Percentiles rank a stretch among this genome's conserved stretches.
Evolutionary conservation across 1,140 invertebrate species (phyloP).

Genomic region (Nasonia giraulti): DNA sequence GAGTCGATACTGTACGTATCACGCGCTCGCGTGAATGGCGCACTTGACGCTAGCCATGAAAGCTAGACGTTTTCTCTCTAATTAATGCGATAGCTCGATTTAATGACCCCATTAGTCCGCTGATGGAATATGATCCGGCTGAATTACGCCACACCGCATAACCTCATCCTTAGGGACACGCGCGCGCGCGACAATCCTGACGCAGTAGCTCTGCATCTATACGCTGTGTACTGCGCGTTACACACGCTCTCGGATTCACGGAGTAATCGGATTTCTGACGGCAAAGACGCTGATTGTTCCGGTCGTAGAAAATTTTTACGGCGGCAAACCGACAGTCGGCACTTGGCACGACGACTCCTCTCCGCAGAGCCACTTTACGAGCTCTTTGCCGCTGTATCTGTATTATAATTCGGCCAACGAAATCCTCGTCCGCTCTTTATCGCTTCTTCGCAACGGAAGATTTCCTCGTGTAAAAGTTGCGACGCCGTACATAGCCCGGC

Average conservation of each 20-base stretch:
- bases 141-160: constrained; percentile 21
- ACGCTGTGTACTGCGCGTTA: too few species aligned
- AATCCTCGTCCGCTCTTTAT: background rate
- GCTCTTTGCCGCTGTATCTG: background rate
- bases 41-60: constrained; percentile 4
- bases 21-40: background rate
- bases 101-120: constrained; percentile 44
- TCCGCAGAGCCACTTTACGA: background rate
- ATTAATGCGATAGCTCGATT: constrained; percentile 55
- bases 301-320: background rate
- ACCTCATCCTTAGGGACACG: constrained; percentile 18
- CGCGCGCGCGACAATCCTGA: background rate
- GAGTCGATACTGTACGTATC: constrained; percentile 6
- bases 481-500: too few species aligned
- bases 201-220: background rate
- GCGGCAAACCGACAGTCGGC: background rate
- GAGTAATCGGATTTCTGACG: background rate
- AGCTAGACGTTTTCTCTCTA: constrained; percentile 53
- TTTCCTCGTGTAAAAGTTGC: background rate
- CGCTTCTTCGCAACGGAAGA: background rate
- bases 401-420: background rate
- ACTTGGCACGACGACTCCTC: background rate
- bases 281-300: background rate
- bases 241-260: background rate
- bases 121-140: constrained; percentile 42